These are phyloP conservation scores for Neotoxoptera formosana DNA, from an alignment of 1,140 invertebrate genomes.

Conservation along the genomic window DNA sequence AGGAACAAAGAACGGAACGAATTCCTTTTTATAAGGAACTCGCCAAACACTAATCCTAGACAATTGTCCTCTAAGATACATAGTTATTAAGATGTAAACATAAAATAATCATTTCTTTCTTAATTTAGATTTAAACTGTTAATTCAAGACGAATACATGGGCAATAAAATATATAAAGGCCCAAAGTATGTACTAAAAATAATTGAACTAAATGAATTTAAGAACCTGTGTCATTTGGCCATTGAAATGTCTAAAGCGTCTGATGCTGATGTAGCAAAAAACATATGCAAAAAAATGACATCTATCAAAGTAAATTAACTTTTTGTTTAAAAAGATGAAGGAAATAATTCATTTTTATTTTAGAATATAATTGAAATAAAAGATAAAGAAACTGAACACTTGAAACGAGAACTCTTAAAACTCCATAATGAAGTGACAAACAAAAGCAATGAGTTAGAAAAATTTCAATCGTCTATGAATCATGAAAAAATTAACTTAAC, in stretches of 20 bases:
- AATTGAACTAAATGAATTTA: slow-evolving; percentile 49
- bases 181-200: slow-evolving; percentile 48
- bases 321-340: neutral
- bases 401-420: slow-evolving; percentile 48
- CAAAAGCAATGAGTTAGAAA: slow-evolving; percentile 33
- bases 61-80: neutral
- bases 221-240: slow-evolving; percentile 52
- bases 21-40: too few species aligned
- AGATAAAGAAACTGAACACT: slow-evolving; percentile 40
- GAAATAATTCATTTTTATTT: slow-evolving; percentile 1
- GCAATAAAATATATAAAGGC: slow-evolving; percentile 45
- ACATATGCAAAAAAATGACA: slow-evolving; percentile 49
- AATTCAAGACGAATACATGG: slow-evolving; percentile 42
- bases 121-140: slow-evolving; percentile 44
- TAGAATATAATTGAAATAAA: slow-evolving; percentile 39
- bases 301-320: slow-evolving; percentile 47
- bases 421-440: slow-evolving; percentile 17
- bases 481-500: slow-evolving; percentile 42
- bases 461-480: slow-evolving; percentile 36
- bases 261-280: slow-evolving; percentile 47
- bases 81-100: neutral
- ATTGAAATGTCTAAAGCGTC: slow-evolving; percentile 55
- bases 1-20: too few species aligned
- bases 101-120: neutral
- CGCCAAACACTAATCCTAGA: too few species aligned